Evolutionary conservation across 2,888 invertebrate genomes (phyloP).

Genomic region (Apomyelois bistriatella): DNA sequence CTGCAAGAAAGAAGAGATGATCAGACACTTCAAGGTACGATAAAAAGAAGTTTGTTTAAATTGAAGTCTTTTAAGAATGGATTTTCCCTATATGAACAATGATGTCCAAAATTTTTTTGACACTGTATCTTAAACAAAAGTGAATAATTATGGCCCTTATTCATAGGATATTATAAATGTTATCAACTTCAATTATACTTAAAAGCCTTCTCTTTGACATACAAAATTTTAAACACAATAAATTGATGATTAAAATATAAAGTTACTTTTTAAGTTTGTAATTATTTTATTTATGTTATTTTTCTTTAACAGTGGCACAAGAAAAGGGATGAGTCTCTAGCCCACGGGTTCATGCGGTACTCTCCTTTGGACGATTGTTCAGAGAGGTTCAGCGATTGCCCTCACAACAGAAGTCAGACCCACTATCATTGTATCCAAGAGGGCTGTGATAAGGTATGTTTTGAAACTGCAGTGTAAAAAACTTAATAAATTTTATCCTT

Average conservation of each 20-base stretch:
- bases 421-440: slow-evolving; percentile 99
- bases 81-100: no score
- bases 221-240: no score
- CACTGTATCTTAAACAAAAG: no score
- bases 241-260: no score
- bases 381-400: slow-evolving; percentile 90
- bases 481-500: no score
- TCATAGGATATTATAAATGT: no score
- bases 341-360: slow-evolving; percentile 96
- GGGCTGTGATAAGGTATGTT: slow-evolving; percentile 88
- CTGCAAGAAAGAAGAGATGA: slow-evolving; percentile 99
- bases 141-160: no score
- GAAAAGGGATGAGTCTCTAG: slow-evolving; percentile 97
- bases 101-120: no score
- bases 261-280: not conserved
- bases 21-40: slow-evolving; percentile 91
- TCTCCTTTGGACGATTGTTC: slow-evolving; percentile 97
- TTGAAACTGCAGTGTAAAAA: no score
- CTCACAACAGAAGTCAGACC: slow-evolving; percentile 96
- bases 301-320: slow-evolving; percentile 91
- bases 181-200: no score
- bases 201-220: no score
- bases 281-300: not conserved
- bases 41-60: not conserved
- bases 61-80: not conserved